Conservation (phyloP, 2,113 vertebrate genomes). For the Puma concolor region DNA sequence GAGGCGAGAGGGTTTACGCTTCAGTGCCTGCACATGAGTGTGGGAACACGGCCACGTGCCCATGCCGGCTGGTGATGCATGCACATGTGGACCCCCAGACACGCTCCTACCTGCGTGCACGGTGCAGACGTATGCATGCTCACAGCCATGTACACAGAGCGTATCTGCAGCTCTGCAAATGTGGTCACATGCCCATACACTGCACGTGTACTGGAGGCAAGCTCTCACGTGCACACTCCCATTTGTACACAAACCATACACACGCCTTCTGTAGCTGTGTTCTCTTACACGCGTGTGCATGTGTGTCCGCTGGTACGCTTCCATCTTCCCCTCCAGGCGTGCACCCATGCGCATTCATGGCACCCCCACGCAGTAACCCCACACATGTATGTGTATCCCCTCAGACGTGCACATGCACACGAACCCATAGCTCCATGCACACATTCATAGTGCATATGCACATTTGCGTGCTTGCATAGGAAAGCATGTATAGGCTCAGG, state of each 20-base stretch:
- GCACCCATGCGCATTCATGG: neutral
- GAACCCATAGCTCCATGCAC: neutral
- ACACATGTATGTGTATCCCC: neutral
- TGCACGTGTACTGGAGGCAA: neutral
- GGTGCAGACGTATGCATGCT: fast-evolving
- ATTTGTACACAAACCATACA: neutral
- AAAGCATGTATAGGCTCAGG: neutral
- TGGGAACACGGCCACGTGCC: neutral
- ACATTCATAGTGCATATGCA: neutral
- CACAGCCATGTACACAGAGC: neutral
- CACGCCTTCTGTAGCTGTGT: neutral
- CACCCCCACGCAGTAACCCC: neutral
- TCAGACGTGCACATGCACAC: neutral
- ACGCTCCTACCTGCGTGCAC: neutral
- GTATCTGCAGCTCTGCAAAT: neutral
- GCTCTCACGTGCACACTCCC: fast-evolving
- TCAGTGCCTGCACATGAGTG: neutral
- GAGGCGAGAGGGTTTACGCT: neutral
- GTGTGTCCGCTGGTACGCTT: neutral
- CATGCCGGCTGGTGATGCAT: neutral
- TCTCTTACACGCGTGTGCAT: neutral
- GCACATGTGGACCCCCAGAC: neutral
- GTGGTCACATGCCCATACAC: neutral
- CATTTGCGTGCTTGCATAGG: too few relatives aligned
- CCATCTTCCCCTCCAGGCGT: neutral